Evolutionary conservation across 2,113 vertebrate genomes (phyloP).

Genomic region (Canis aureus): DNA sequence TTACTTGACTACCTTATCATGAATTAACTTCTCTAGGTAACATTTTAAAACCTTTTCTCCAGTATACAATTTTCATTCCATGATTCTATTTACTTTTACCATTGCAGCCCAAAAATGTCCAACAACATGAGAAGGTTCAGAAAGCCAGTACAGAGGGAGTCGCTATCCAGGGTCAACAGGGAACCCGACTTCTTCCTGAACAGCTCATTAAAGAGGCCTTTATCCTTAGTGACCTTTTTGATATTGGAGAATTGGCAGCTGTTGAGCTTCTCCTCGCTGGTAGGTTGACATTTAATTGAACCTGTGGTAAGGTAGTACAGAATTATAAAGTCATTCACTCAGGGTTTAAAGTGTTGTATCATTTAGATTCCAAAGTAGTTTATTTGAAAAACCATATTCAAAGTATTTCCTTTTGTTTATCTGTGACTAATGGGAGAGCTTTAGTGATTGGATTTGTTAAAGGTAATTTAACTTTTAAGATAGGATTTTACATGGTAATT

Average conservation of each 20-base stretch:
- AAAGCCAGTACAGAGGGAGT: constrained; percentile 98
- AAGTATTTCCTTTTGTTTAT: constrained; percentile 17
- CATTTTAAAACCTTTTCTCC: background rate
- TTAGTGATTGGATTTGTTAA: constrained; percentile 13
- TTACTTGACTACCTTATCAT: background rate
- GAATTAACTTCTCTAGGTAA: background rate
- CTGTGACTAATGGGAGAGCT: background rate
- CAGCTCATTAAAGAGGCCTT: constrained; percentile 97
- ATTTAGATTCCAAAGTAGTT: constrained; percentile 30
- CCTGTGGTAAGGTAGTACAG: background rate
- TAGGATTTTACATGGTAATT: background rate
- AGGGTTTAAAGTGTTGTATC: background rate
- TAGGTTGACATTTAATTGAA: constrained; percentile 82
- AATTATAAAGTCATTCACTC: background rate
- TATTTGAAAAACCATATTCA: constrained; percentile 22
- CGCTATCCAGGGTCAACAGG: constrained; percentile 97
- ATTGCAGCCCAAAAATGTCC: constrained; percentile 95
- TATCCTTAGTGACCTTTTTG: constrained; percentile 98
- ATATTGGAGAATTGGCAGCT: constrained; percentile 96
- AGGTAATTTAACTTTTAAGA: constrained; percentile 27
- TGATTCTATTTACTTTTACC: constrained; percentile 65
- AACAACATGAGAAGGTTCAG: constrained; percentile 97
- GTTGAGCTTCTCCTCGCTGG: constrained; percentile 97
- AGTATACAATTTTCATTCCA: background rate
- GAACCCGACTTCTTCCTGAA: constrained; percentile 95